phyloP scores from a whole-genome alignment of 2,113 vertebrate species.

The Halcyon malimbica region DNA sequence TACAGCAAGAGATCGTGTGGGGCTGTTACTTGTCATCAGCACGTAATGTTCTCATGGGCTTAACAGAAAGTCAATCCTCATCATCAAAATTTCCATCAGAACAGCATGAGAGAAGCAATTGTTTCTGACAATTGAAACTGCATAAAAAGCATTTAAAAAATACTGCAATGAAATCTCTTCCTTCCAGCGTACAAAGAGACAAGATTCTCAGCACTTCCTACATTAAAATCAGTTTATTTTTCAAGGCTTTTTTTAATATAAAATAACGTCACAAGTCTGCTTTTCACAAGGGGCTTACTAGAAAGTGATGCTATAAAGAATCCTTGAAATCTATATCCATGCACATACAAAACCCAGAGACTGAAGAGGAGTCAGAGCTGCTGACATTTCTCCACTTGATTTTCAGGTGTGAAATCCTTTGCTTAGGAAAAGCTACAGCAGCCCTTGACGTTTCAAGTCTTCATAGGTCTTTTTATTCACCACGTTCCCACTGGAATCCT shows the following conservation, averaged over 20 bases:
- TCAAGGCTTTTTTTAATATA: conserved; percentile 52
- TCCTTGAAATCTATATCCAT: conserved; percentile 47
- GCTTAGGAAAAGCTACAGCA: conserved; percentile 79
- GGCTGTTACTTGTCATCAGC: accelerated
- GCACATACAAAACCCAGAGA: conserved; percentile 52
- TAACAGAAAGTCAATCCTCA: background rate
- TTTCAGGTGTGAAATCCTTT: background rate
- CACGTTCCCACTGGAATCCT: conserved; percentile 97
- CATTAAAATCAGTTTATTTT: conserved; percentile 65
- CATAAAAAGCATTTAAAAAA: background rate
- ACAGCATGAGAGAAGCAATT: background rate
- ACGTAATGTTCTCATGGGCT: accelerated
- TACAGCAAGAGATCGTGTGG: background rate
- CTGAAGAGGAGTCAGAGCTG: background rate
- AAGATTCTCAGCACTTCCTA: background rate
- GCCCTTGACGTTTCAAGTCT: conserved; percentile 95
- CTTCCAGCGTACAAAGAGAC: background rate
- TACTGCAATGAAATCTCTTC: background rate
- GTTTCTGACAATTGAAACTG: background rate
- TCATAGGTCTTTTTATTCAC: conserved; percentile 99
- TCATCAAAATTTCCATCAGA: background rate
- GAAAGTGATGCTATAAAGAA: conserved; percentile 56
- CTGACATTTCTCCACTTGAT: background rate
- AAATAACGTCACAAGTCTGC: conserved; percentile 60
- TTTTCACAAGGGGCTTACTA: conserved; percentile 39